Percentiles rank a stretch among this genome's conserved stretches.
Evolutionary conservation across 2,113 vertebrate species (phyloP).

Genomic region (Paralichthys olivaceus): DNA sequence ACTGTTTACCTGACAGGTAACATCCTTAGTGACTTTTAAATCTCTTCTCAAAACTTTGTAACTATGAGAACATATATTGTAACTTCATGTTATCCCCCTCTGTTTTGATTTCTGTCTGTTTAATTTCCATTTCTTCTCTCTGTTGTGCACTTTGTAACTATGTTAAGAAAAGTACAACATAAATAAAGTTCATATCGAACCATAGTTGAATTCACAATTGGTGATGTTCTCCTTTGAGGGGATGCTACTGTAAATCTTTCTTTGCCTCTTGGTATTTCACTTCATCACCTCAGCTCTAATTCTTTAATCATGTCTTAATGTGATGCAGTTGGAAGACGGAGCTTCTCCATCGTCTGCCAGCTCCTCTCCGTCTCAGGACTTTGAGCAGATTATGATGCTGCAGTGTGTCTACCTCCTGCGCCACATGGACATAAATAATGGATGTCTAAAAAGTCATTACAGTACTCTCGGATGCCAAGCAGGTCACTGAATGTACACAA

Average conservation of each 20-base stretch:
- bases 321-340: conserved; percentile 1
- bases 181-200: too few species aligned
- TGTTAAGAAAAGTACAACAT: neutral
- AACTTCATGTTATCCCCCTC: too few species aligned
- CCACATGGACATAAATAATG: conserved; percentile 52
- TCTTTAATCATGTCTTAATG: conserved; percentile 15
- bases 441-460: conserved; percentile 44
- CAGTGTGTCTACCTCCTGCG: conserved; percentile 15
- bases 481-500: conserved; percentile 28
- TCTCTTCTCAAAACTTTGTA: too few species aligned
- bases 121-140: neutral
- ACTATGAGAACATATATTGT: too few species aligned
- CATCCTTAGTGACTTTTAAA: too few species aligned
- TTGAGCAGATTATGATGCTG: conserved; percentile 43
- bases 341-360: conserved; percentile 1
- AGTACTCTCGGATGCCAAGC: conserved; percentile 22
- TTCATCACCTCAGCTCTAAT: neutral
- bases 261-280: neutral
- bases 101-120: neutral
- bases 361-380: conserved; percentile 9
- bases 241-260: neutral
- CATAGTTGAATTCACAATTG: neutral
- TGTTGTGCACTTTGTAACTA: neutral
- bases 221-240: neutral
- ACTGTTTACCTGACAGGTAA: too few species aligned